phyloP scores from a whole-genome alignment of 2,888 invertebrate species.

The Hemithea aestivaria region DNA sequence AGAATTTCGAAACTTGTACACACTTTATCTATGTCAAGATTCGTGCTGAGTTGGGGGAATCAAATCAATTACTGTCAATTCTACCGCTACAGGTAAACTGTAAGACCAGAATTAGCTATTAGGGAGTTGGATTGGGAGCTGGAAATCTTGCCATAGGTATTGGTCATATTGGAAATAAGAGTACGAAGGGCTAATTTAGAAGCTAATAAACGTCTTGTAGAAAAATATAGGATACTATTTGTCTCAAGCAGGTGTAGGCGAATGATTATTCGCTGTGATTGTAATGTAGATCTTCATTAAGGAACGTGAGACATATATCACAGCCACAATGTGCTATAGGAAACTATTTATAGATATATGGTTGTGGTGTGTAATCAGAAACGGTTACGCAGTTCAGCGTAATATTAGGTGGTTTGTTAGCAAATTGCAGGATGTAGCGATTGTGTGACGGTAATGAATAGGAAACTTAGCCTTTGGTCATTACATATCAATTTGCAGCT shows the following conservation, averaged over 20 bases:
- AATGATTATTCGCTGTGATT: constrained; percentile 55
- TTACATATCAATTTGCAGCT: constrained; percentile 2
- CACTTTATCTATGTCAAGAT: constrained; percentile 18
- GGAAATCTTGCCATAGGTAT: constrained; percentile 30
- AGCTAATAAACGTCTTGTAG: constrained; percentile 50
- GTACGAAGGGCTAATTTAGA: constrained; percentile 57
- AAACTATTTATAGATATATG: constrained; percentile 2
- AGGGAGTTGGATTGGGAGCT: constrained; percentile 37
- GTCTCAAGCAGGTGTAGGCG: constrained; percentile 44
- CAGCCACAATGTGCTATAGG: constrained; percentile 1
- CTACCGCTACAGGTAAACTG: constrained; percentile 43
- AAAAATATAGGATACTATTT: constrained; percentile 51
- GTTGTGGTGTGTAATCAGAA: constrained; percentile 1
- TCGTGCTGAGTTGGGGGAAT: constrained; percentile 27
- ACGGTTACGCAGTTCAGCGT: constrained; percentile 5
- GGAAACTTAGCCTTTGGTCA: constrained; percentile 3
- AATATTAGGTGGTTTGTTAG: constrained; percentile 9
- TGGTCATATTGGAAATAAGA: constrained; percentile 47
- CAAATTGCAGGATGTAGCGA: constrained; percentile 17
- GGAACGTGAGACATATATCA: constrained; percentile 4
- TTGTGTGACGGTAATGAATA: constrained; percentile 3
- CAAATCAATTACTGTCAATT: constrained; percentile 62
- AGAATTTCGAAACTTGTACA: constrained; percentile 26
- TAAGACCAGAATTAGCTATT: constrained; percentile 54
- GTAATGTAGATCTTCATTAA: constrained; percentile 40